phyloP scores from a whole-genome alignment of 2,797 vertebrate genomes.

The Lepilemur ruficaudatus region DNA sequence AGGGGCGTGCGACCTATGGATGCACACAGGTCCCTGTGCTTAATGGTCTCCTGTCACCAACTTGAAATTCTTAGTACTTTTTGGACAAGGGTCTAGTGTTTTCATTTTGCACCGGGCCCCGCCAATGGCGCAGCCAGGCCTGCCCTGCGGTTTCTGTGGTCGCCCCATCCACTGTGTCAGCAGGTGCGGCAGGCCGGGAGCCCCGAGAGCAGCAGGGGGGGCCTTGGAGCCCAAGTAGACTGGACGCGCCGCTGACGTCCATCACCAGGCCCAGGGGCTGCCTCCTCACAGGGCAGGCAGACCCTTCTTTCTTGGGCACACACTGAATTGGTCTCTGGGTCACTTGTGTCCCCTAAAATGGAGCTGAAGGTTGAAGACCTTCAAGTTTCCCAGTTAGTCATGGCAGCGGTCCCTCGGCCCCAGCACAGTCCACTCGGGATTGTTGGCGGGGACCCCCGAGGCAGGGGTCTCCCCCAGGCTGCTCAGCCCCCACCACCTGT shows the following conservation, averaged over 20 bases:
- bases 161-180: not conserved
- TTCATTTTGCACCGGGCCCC: not conserved
- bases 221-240: not conserved
- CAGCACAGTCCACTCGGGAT: accelerated
- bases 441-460: not conserved
- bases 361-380: not conserved
- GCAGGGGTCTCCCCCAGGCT: not conserved
- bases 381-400: too few species aligned
- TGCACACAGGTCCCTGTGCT: accelerated
- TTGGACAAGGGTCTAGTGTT: accelerated
- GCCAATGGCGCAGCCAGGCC: accelerated
- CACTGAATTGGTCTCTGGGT: accelerated
- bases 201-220: not conserved
- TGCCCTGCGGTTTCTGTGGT: not conserved
- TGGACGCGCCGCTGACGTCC: accelerated
- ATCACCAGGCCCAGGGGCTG: not conserved
- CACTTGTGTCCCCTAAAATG: not conserved
- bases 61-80: not conserved
- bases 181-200: not conserved
- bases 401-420: accelerated
- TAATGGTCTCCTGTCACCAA: not conserved
- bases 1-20: not conserved
- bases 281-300: accelerated
- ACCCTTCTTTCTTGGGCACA: not conserved
- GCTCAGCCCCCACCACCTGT: not conserved